Base-by-base conservation (phyloP, 2,797 vertebrate species). In the Acanthurus lineatus region DNA sequence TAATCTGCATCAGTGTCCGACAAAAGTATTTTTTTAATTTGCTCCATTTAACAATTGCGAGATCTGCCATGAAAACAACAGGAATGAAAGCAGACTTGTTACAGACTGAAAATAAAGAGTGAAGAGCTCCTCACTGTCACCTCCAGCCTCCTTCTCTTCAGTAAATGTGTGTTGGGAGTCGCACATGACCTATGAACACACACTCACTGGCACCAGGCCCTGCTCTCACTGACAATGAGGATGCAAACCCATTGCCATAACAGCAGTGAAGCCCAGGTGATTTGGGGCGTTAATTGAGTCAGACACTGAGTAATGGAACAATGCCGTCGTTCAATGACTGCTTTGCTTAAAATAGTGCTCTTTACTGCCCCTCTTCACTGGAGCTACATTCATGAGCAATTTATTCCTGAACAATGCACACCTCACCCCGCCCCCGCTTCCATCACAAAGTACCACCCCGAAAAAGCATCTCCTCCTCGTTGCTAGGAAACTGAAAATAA, bases 401-500 rank as follows among this genome's bases (percentile, higher is more conserved):
- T 85, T 83, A 83, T 75, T 80, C 69, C 64, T 68, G 76, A 90
- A 90, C 89, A 88, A 86, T 72, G 73, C 62, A 62, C 87, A 88
- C 76, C 87, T 87, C 88, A 76, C 68, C 73, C 81, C 63, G 25
- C 85, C 88, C 83, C 88, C 79, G n/a, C 63, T 79, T 68, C 73
- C 52, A 67, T 79, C 85, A 67, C 68, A 75, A 74, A 88, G 88
- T 83, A 90, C 84, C 87, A 85, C 83, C 88, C 83, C 14, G 32
- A 88, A 88, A 40, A 88, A 86, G 88, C 89, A 84, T 90, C 83
- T 85, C 82, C 56, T 86, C 66, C 77, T 60, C 83, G 94, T 95
- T 94, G 92, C 94, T 91, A 93, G 68, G 94, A 85, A 95, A 95
- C 94, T 92, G 77, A 93, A 91, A 89, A 92, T 89, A 92, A 92